Evolutionary conservation across 1,140 invertebrate genomes (phyloP).

Genomic region (Eupeodes corollae): DNA sequence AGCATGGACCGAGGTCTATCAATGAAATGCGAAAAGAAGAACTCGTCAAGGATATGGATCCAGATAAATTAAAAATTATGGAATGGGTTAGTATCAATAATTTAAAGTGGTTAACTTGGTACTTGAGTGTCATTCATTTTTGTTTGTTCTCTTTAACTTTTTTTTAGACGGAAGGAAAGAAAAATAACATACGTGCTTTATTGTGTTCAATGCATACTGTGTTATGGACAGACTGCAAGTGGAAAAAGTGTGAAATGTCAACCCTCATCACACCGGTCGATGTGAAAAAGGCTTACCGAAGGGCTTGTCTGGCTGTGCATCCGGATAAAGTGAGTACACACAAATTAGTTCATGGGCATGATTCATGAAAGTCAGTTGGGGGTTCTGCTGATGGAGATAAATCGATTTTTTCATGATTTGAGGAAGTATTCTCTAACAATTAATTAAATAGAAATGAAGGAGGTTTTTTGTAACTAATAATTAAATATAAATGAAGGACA

Average conservation of each 20-base stretch:
- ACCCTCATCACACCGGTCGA: slow-evolving; percentile 80
- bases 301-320: slow-evolving; percentile 92
- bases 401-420: slow-evolving; percentile 1
- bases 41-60: slow-evolving; percentile 78
- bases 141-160: slow-evolving; percentile 1
- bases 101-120: too few relatives aligned
- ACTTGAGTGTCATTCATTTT: neutral
- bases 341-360: too few relatives aligned
- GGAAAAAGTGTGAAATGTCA: slow-evolving; percentile 88
- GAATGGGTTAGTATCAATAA: slow-evolving; percentile 54
- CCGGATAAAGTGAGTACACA: slow-evolving; percentile 80
- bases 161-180: slow-evolving; percentile 83
- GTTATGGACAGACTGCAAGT: slow-evolving; percentile 87
- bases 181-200: slow-evolving; percentile 89
- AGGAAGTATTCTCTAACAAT: too few relatives aligned
- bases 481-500: too few relatives aligned
- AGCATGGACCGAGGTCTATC: slow-evolving; percentile 73
- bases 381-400: too few relatives aligned
- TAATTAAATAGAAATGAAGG: too few relatives aligned
- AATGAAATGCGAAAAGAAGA: slow-evolving; percentile 87
- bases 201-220: slow-evolving; percentile 89
- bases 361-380: too few relatives aligned
- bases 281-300: slow-evolving; percentile 92
- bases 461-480: too few relatives aligned
- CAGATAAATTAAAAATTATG: slow-evolving; percentile 74